Percentiles rank a stretch among this genome's conserved stretches.
phyloP scores from a whole-genome alignment of 2,888 invertebrate genomes.

The Tenodera sinensis region DNA sequence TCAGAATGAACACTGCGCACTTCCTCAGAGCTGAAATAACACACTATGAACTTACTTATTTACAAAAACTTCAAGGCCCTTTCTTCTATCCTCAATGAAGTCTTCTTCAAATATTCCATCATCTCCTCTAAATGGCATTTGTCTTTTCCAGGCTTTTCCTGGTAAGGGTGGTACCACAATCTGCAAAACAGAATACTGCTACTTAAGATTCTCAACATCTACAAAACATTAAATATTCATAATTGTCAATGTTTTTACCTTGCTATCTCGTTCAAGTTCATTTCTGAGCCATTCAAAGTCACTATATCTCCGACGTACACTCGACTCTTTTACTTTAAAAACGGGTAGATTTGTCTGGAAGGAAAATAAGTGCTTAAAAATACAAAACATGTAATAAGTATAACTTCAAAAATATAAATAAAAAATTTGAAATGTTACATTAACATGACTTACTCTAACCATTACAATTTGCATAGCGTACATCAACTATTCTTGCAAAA shows the following conservation, averaged over 20 bases:
- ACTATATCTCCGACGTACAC: constrained; percentile 94
- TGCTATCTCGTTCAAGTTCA: constrained; percentile 98
- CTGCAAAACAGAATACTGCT: constrained; percentile 48
- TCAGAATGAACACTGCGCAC: neutral
- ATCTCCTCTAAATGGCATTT: constrained; percentile 96
- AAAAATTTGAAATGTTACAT: no score
- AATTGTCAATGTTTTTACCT: constrained; percentile 57
- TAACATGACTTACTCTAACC: no score
- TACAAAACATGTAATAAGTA: neutral
- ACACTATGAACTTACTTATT: constrained; percentile 74
- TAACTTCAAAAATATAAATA: no score
- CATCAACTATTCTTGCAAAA: no score
- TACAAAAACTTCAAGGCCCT: constrained; percentile 94
- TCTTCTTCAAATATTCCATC: constrained; percentile 99
- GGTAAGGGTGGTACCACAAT: constrained; percentile 98
- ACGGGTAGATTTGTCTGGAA: constrained; percentile 97
- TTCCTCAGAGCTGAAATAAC: neutral
- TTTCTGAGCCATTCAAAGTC: constrained; percentile 99
- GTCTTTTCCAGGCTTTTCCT: constrained; percentile 97
- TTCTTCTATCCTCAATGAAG: constrained; percentile 97
- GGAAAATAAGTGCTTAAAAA: constrained; percentile 40
- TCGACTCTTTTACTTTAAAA: constrained; percentile 98
- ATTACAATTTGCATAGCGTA: no score
- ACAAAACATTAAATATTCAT: neutral
- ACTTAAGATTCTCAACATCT: neutral